These are phyloP conservation scores for Drosophila vallismaia DNA, from an alignment of 2,888 invertebrate genomes.

Conservation along the genomic window DNA sequence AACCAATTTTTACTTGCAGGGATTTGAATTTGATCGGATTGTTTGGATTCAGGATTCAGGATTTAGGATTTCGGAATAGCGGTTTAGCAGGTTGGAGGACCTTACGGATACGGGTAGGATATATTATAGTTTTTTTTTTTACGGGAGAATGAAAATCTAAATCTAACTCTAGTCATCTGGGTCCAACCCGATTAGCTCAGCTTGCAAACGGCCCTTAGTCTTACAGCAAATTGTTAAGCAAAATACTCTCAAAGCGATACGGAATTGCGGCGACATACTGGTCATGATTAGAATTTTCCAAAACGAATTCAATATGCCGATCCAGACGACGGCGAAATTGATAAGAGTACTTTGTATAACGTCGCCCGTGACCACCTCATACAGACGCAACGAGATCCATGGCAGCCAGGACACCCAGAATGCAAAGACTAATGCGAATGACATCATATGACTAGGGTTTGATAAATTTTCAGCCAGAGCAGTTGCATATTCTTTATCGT, in stretches of 20 bases:
- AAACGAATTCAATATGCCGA: constrained; percentile 96
- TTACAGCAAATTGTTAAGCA: constrained; percentile 95
- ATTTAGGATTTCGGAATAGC: constrained; percentile 2
- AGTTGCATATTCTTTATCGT: constrained; percentile 96
- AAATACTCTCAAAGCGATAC: constrained; percentile 93
- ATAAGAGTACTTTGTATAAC: constrained; percentile 91
- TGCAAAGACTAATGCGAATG: constrained; percentile 94
- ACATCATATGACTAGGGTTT: constrained; percentile 98
- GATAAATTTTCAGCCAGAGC: constrained; percentile 95
- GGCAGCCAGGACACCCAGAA: constrained; percentile 98
- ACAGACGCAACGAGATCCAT: constrained; percentile 92
- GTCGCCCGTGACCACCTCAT: constrained; percentile 88
- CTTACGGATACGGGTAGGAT: constrained; percentile 3
- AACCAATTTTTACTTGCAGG: constrained; percentile 53
- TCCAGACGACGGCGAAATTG: constrained; percentile 97
- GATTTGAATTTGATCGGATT: constrained; percentile 21
- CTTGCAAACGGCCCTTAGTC: constrained; percentile 92
- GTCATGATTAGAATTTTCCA: constrained; percentile 97
- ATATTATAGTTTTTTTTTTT: not conserved
- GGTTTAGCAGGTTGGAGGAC: constrained; percentile 1
- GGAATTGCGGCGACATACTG: constrained; percentile 95
- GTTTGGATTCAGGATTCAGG: not conserved
- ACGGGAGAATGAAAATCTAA: constrained; percentile 61
- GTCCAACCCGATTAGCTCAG: constrained; percentile 93
- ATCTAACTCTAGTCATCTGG: constrained; percentile 90